Conservation (phyloP, 2,797 vertebrate genomes). For the Helostoma temminkii region DNA sequence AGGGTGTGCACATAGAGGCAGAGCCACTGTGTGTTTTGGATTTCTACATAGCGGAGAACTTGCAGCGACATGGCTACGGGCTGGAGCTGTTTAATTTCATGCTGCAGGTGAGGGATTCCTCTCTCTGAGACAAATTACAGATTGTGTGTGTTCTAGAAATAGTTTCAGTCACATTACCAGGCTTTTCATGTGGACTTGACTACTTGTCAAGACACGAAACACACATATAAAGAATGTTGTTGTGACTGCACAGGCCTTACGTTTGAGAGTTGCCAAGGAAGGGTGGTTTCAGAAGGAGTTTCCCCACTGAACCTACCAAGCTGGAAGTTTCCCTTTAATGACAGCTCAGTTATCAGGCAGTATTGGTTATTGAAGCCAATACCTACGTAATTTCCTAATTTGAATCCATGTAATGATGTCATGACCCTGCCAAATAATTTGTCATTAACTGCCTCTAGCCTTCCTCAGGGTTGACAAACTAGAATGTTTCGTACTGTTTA, state of each 20-base stretch:
- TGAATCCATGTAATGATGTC: not conserved
- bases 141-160: too few species aligned
- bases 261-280: not conserved
- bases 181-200: not conserved
- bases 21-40: constrained; percentile 93
- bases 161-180: not conserved
- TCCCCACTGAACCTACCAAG: too few species aligned
- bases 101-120: constrained; percentile 85
- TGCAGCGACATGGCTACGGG: constrained; percentile 91
- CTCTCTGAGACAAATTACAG: not conserved
- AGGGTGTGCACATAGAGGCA: constrained; percentile 89
- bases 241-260: not conserved
- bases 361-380: not conserved
- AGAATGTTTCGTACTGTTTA: not conserved
- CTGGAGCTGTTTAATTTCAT: constrained; percentile 91
- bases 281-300: too few species aligned
- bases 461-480: not conserved
- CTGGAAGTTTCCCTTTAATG: not conserved
- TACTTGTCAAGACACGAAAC: not conserved
- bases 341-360: not conserved
- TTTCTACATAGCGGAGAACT: constrained; percentile 90
- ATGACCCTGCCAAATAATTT: not conserved
- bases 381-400: not conserved
- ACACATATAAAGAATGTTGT: not conserved
- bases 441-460: not conserved